Base-by-base conservation (phyloP, 2,888 invertebrate species). In the Sisyra terminalis region DNA sequence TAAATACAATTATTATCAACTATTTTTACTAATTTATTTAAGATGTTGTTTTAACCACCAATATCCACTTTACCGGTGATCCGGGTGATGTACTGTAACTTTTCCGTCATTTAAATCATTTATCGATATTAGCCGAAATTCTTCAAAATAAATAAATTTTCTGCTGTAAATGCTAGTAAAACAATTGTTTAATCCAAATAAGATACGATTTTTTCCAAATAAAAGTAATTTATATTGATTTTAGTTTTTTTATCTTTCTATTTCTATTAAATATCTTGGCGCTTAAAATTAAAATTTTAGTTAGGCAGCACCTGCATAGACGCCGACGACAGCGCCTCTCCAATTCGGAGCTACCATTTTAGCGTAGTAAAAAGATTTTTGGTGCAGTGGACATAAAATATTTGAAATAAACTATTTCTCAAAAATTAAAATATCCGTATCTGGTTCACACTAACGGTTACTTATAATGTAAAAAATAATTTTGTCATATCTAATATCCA, bases 261-360 rank as follows among this genome's bases (percentile, higher is more conserved):
- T 29, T 29, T 29, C 8, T 9, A 9, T 29, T 29, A 9, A 32
- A n/a, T 13, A 32, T 6, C 9, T 14, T 13, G 14, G 9, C 38
- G 38, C 15, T 15, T 14, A 7, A 38, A 15, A 15, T 38, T 17
- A 38, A 38, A 38, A 17, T 17, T 17, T 15, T 16, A 11, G 14
- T 29, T 29, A 29, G 40, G 40, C 40, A 40, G 40, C 40, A 40
- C 40, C 10, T 24, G 11, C 29, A 40, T 14, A 30, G 40, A 40
- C 40, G 40, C 40, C 15, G 29, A 30, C 30, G 13, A 30, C 40
- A 30, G 18, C 38, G 40, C 40, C 40, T 29, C 30, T 11, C 29
- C 30, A 14, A 15, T 14, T 40, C 29, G 40, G 40, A 40, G 40
- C 29, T 40, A 40, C 40, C 40, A 40, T 40, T 40, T 40, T 40